Evolutionary conservation across 2,797 vertebrate genomes (phyloP), one percentile per base, ranked within the genome.

Genomic region (Myotis daubentonii): DNA sequence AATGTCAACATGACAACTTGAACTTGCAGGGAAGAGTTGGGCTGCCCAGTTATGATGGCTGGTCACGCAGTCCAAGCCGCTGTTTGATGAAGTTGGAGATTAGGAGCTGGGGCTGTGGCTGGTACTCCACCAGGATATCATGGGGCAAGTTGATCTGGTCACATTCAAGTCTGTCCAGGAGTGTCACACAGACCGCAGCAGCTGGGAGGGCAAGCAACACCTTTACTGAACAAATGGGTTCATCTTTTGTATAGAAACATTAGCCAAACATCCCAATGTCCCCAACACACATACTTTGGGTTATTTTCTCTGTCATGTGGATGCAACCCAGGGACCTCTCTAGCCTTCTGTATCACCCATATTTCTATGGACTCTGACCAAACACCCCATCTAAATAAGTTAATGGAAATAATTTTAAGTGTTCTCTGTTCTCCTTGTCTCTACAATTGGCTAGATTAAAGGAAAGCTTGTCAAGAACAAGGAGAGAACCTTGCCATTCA

Each of bases 11-110:
- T 57, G 25, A 28, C 15, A 38, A 57, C 30, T 82, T 36, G 44
- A 76, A 72, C 44, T 71, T 68, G 2, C 25, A 60, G 49, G 68
- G 49, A 71, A 81, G 23, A 22, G 20, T 23, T 28, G 30, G 12
- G 15, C 10, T 47, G 17, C 28, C 41, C 1, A 11, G 28, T 89
- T 71, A 87, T 60, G 71, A 89, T 1, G 12, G 83, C 49, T 75
- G 65, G 41, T 94, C 93, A 25, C 92, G 30, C 15, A 97, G 93
- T 94, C 98, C 98, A 93, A 99, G 98, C 4, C 80, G 97, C 96
- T 99, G 99, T 97, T 98, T 98, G 97, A 99, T 99, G 86, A 99
- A 99, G 94, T 98, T 97, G 9, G 98, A 97, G 84, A 99, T 98
- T 57, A 99, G 98, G 60, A 97, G 84, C 98, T 99, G 99, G 60